phyloP scores from a whole-genome alignment of 2,888 invertebrate genomes.

The Lasioglossum figueresi region DNA sequence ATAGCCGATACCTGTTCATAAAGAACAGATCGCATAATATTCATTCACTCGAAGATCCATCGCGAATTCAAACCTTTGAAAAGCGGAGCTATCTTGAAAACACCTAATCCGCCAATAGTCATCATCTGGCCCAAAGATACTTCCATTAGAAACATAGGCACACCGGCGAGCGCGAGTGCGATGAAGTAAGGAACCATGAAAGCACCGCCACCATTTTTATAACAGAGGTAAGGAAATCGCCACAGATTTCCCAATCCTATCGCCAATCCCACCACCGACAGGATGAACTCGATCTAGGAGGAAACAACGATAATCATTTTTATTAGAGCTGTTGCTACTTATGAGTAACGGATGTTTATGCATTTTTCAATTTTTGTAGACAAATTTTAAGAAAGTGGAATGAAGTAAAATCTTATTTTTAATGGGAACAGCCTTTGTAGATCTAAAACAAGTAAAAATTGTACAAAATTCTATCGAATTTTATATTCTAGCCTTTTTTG shows the following conservation, averaged over 20 bases:
- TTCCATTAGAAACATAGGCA: slow-evolving; percentile 87
- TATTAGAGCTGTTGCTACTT: too few species aligned
- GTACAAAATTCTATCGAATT: too few species aligned
- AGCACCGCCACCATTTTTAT: slow-evolving; percentile 85
- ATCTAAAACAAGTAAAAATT: too few species aligned
- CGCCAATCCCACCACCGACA: slow-evolving; percentile 87
- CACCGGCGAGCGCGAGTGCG: slow-evolving; percentile 86
- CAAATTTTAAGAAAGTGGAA: too few species aligned
- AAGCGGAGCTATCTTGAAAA: slow-evolving; percentile 86
- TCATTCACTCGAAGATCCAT: background rate
- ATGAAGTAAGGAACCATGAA: slow-evolving; percentile 87
- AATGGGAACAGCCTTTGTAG: too few species aligned
- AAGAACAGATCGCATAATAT: background rate
- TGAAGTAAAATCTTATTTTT: too few species aligned
- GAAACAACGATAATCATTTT: background rate
- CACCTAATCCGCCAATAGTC: slow-evolving; percentile 85
- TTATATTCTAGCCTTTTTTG: too few species aligned
- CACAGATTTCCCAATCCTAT: slow-evolving; percentile 88
- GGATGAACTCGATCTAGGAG: slow-evolving; percentile 85
- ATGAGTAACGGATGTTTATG: too few species aligned
- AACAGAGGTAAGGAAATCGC: slow-evolving; percentile 87
- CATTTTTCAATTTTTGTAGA: too few species aligned
- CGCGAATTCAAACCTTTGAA: slow-evolving; percentile 84
- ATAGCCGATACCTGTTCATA: slow-evolving; percentile 92
- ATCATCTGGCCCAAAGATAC: slow-evolving; percentile 87